These are phyloP conservation scores for Volucella bombylans DNA, from an alignment of 2,888 invertebrate genomes.

Conservation along the genomic window DNA sequence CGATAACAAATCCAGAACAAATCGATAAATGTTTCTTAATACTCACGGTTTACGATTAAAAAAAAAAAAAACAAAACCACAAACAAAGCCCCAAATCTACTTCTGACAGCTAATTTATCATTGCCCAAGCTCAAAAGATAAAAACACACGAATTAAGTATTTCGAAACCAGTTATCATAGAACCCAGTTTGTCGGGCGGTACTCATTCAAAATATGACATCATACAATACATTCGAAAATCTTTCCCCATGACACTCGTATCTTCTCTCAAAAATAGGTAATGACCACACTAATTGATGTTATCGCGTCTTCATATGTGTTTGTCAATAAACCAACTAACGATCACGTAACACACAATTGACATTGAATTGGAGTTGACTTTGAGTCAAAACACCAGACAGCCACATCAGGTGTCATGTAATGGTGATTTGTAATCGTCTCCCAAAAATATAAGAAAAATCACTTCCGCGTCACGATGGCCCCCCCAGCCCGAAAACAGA, in stretches of 20 bases:
- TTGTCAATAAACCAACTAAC: constrained; percentile 4
- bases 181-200: not conserved
- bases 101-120: too few species aligned
- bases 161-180: constrained; percentile 47
- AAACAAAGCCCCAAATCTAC: too few species aligned
- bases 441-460: constrained; percentile 7
- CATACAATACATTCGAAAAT: constrained; percentile 43
- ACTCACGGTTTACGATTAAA: not conserved
- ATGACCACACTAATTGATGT: constrained; percentile 63
- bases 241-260: constrained; percentile 29
- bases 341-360: constrained; percentile 13
- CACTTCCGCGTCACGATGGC: constrained; percentile 23
- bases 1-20: not conserved
- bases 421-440: not conserved
- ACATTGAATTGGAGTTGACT: constrained; percentile 34
- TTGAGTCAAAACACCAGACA: constrained; percentile 1
- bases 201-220: constrained; percentile 49
- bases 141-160: not conserved
- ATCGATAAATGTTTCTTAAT: not conserved
- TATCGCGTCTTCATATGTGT: constrained; percentile 11
- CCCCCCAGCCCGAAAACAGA: too few species aligned
- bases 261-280: constrained; percentile 46
- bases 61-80: not conserved
- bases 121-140: too few species aligned
- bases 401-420: constrained; percentile 15